These are phyloP conservation scores for Labeo catla DNA, from an alignment of 2,113 vertebrate species.

Conservation along the genomic window DNA sequence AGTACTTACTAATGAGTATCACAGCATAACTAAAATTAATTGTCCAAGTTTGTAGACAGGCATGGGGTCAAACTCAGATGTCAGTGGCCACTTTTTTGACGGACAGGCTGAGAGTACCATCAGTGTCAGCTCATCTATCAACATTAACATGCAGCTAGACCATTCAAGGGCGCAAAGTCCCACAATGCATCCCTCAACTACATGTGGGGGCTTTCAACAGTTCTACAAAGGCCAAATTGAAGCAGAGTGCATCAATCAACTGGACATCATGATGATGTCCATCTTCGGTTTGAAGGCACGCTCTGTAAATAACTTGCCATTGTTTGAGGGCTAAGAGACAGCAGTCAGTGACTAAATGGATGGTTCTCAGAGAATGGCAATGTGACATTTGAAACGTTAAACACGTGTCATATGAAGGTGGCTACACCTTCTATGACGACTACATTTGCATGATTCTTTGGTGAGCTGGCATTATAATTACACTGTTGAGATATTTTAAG, in stretches of 20 bases:
- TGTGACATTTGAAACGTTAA: background rate
- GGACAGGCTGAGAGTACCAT: slow-evolving; percentile 21
- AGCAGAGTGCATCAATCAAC: slow-evolving; percentile 51
- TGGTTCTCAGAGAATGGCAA: background rate
- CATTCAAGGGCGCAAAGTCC: slow-evolving; percentile 49
- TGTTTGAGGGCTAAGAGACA: background rate
- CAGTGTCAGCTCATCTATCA: slow-evolving; percentile 50
- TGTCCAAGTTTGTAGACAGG: slow-evolving; percentile 16
- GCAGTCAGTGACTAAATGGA: background rate
- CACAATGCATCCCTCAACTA: slow-evolving; percentile 23
- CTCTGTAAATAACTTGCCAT: background rate
- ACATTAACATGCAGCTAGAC: slow-evolving; percentile 52
- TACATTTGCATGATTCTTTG: background rate
- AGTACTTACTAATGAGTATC: slow-evolving; percentile 6
- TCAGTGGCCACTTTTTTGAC: slow-evolving; percentile 29
- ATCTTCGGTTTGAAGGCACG: background rate
- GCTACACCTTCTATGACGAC: background rate
- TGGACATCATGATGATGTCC: slow-evolving; percentile 42
- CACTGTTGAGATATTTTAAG: background rate
- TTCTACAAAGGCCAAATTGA: slow-evolving; percentile 42
- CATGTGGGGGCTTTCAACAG: slow-evolving; percentile 34
- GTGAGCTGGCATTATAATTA: background rate
- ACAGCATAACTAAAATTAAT: background rate
- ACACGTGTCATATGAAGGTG: background rate
- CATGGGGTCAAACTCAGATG: slow-evolving; percentile 20